Base-by-base conservation (phyloP, 2,888 invertebrate species). In the Encarsia formosa region DNA sequence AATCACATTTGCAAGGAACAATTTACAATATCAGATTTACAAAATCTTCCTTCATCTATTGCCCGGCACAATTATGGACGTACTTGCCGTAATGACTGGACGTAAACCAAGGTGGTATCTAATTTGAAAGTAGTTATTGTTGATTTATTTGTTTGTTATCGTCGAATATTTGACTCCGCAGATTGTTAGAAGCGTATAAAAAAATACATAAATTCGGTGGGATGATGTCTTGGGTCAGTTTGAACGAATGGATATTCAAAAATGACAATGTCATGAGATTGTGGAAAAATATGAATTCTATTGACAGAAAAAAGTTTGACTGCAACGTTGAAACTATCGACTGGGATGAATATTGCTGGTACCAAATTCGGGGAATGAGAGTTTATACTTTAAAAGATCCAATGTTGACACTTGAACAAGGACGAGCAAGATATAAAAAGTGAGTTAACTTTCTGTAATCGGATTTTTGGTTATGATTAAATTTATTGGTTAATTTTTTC, bases 301-400 rank as follows among this genome's bases (percentile, higher is more conserved):
- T 70, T 2, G 88, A 87, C 65, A 77, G 77, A 53, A 71, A 79
- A 35, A 73, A 84, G 1, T 91, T 88, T 64, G 81, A 85, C 13
- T 90, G 91, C 67, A 83, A 83, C 65, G 77, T 89, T 50, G 75
- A 75, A 0, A 78, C 81, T 22, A 76, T 91, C 59, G 79, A 85
- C 39, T 93, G 92, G 91, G 79, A 82, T 1, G 74, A 79, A 0
- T 90, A 86, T 62, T 81, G 86, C 61, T 76, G 78, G 52, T 77
- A 75, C 52, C 86, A 86, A 61, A 72, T 84, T 1, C 73, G 80
- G 71, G 92, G 92, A 3, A 75, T 87, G 24, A 78, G 91, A 55
- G 78, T 83, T 1, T 91, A 86, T 67, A 68, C 92, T 4, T 65
- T 90, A 16, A 87, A 90, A 60, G 91, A 93, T 65, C 84, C 87